Evolutionary conservation across 2,888 invertebrate genomes (phyloP), one percentile per base, ranked within the genome.

Genomic region (Mesoligia furuncula): DNA sequence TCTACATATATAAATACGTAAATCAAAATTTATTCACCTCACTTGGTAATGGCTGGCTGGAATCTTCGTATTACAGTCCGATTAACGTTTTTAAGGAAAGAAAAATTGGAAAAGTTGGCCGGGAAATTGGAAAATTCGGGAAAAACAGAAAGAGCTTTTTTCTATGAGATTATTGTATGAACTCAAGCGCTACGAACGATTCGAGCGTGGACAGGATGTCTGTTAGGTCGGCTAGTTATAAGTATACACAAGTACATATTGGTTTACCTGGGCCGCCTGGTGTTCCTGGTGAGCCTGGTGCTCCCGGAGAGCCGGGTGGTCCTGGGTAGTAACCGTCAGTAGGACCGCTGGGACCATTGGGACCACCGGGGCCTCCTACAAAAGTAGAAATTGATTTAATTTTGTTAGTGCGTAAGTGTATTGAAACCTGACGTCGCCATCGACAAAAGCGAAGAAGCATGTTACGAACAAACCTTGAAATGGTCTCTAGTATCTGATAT

Each of bases 331-430:
- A 91, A 76, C 86, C 90, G 51, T 70, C 67, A 13, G 77, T 80
- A 27, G 91, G 91, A 54, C 90, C 92, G 6, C 83, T 91, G 17
- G 95, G 95, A 27, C 90, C 90, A 31, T 86, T 85, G 13, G 90
- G 73, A 76, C 84, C 80, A 2, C 57, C 57, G 0, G 84, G 89
- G 7, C 89, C 78, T 39, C 88, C 90, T 57, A 67, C 4, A 59
- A 78, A 78, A 61, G 79, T 72, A 17, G 65, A 62, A 45, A 6
- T 0, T n/a, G 20, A 39, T 73, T 48, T n/a, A 20, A 24, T 45
- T 45, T 67, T 67, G 1, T 48, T 67, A 13, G 13, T 67, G 15
- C 1, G 8, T 31, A 11, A n/a, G 17, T n/a, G 17, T 6, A 20
- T 48, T 67, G 17, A 17, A 66, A 17, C 42, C 24, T 66, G 31